These are phyloP conservation scores for Chromoteleia sp. DNA, from an alignment of 2,888 invertebrate species.

Conservation along the genomic window DNA sequence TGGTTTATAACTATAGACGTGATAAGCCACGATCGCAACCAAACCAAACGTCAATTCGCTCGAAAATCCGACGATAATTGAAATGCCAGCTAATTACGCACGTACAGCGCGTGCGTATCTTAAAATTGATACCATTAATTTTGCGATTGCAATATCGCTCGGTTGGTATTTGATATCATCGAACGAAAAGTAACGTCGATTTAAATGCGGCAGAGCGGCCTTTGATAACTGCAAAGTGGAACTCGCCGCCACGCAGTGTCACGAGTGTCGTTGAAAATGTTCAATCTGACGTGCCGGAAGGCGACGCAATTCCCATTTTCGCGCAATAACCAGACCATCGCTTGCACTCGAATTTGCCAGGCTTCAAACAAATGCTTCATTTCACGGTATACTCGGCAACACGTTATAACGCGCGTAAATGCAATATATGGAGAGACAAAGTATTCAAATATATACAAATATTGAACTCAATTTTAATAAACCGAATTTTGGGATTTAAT, in stretches of 20 bases:
- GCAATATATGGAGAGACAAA: too few relatives aligned
- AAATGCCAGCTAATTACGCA: conserved; percentile 40
- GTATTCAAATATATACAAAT: too few relatives aligned
- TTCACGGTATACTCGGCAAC: conserved; percentile 14
- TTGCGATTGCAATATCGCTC: conserved; percentile 1
- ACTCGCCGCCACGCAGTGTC: conserved; percentile 33
- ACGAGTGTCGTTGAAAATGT: conserved; percentile 49
- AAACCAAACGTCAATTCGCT: conserved; percentile 11
- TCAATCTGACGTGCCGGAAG: conserved; percentile 63
- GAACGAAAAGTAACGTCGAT: conserved; percentile 17
- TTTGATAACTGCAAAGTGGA: conserved; percentile 54
- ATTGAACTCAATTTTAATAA: too few relatives aligned
- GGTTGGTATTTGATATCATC: conserved; percentile 1
- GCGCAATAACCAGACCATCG: conserved; percentile 55
- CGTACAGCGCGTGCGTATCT: conserved; percentile 1
- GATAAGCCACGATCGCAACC: conserved; percentile 23
- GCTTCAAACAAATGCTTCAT: conserved; percentile 37
- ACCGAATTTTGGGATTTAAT: too few relatives aligned
- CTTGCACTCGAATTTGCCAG: conserved; percentile 35
- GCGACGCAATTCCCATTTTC: conserved; percentile 61
- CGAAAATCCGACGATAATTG: conserved; percentile 39
- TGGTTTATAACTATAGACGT: conserved; percentile 12
- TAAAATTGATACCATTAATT: conserved; percentile 7
- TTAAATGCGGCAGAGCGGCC: conserved; percentile 24
- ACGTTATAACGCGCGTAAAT: too few relatives aligned